These are phyloP conservation scores for Myzus persicae DNA, from an alignment of 1,140 invertebrate genomes.

Conservation along the genomic window DNA sequence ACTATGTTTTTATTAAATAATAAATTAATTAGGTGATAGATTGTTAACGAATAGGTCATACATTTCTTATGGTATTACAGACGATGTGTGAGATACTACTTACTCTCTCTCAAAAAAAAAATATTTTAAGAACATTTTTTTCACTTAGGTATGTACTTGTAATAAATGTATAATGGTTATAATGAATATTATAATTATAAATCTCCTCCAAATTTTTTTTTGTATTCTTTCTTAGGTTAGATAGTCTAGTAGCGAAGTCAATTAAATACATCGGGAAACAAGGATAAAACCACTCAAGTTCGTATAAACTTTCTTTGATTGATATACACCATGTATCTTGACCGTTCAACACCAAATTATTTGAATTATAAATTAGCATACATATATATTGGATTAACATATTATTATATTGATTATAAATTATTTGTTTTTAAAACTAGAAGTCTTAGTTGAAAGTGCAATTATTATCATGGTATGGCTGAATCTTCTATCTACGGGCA, in stretches of 20 bases:
- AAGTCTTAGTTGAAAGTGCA: neutral
- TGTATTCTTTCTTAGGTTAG: too few species aligned
- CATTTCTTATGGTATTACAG: neutral
- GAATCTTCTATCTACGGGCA: neutral
- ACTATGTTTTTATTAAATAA: neutral
- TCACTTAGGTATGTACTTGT: neutral
- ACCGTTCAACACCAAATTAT: neutral
- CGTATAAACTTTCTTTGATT: neutral
- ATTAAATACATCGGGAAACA: neutral
- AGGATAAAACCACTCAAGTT: neutral
- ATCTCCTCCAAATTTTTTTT: neutral
- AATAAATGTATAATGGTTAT: neutral
- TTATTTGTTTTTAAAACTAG: neutral
- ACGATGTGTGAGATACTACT: too few species aligned
- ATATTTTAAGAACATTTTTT: neutral
- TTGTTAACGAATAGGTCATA: neutral
- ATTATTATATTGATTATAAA: neutral
- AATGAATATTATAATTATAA: neutral
- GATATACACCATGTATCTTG: neutral
- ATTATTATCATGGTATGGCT: neutral
- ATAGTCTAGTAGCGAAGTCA: neutral
- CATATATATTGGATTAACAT: neutral
- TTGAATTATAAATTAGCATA: neutral
- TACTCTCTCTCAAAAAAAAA: too few species aligned
- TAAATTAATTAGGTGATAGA: neutral